Evolutionary conservation across 2,888 invertebrate species (phyloP).

Genomic region (Tinea semifulvella): DNA sequence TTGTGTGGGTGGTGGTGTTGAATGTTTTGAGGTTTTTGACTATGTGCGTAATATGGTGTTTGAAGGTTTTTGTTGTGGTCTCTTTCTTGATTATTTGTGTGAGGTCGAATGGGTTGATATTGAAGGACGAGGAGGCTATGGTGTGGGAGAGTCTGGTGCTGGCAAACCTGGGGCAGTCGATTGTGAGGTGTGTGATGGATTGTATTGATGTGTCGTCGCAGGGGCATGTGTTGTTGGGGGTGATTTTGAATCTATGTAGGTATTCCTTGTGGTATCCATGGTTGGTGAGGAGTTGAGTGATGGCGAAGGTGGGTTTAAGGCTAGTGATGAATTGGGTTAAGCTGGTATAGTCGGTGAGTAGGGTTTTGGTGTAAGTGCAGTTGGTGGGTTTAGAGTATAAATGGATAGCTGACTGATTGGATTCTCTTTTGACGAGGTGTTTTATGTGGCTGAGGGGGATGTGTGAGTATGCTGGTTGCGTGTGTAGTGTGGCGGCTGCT

Average conservation of each 20-base stretch:
- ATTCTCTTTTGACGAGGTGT: neutral
- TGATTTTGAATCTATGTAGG: conserved; percentile 16
- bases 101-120: neutral
- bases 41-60: neutral
- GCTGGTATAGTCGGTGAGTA: neutral
- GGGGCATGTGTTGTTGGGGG: conserved; percentile 12
- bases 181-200: conserved; percentile 13
- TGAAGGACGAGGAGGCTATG: neutral
- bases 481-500: conserved; percentile 14
- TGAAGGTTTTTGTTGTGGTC: neutral
- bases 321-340: neutral
- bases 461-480: neutral
- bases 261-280: conserved; percentile 18
- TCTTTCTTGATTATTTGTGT: neutral
- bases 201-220: conserved; percentile 14
- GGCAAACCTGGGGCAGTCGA: conserved; percentile 13
- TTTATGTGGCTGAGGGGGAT: conserved; percentile 17
- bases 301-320: conserved; percentile 9
- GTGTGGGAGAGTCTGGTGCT: neutral
- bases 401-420: neutral
- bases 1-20: no score
- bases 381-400: neutral
- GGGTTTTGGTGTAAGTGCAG: conserved; percentile 12
- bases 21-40: neutral
- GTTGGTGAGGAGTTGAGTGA: conserved; percentile 15